Evolutionary conservation across 2,113 vertebrate genomes (phyloP).

Genomic region (Hiodon tergisus): DNA sequence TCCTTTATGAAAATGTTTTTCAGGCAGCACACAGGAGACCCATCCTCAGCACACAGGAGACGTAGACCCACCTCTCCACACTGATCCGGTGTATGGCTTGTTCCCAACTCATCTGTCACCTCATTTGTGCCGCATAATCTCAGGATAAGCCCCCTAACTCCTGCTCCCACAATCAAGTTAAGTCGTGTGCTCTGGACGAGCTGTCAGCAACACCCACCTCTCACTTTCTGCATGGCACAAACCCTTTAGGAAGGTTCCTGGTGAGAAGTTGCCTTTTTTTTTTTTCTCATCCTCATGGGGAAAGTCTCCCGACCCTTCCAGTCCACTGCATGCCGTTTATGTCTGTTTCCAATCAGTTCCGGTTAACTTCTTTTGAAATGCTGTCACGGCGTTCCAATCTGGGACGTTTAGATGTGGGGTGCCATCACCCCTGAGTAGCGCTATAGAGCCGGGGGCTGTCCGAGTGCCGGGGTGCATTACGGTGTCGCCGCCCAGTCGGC

Average conservation of each 20-base stretch:
- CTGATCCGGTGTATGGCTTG: background rate
- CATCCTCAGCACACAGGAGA: background rate
- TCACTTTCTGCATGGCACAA: background rate
- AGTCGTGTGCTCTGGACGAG: background rate
- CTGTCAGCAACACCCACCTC: background rate
- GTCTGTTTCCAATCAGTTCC: background rate
- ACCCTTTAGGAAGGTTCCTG: background rate
- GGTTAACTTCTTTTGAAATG: background rate
- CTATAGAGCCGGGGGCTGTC: background rate
- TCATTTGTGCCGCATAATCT: background rate
- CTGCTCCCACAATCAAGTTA: slow-evolving; percentile 11
- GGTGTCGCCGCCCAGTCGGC: background rate
- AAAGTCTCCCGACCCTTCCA: background rate
- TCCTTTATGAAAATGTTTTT: slow-evolving; percentile 21
- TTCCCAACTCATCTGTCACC: slow-evolving; percentile 12
- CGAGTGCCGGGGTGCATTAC: background rate
- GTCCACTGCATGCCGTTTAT: background rate
- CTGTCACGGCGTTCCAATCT: background rate
- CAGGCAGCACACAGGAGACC: background rate
- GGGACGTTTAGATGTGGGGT: background rate
- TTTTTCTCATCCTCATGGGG: background rate
- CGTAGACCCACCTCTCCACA: background rate
- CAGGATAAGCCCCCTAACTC: slow-evolving; percentile 2
- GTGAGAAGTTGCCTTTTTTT: background rate
- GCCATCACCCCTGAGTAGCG: background rate